A percentile compares a stretch with the other conserved stretches of the same genome.
These are phyloP conservation scores for Vanacampus margaritifer DNA, from an alignment of 2,113 vertebrate genomes.

Conservation along the genomic window DNA sequence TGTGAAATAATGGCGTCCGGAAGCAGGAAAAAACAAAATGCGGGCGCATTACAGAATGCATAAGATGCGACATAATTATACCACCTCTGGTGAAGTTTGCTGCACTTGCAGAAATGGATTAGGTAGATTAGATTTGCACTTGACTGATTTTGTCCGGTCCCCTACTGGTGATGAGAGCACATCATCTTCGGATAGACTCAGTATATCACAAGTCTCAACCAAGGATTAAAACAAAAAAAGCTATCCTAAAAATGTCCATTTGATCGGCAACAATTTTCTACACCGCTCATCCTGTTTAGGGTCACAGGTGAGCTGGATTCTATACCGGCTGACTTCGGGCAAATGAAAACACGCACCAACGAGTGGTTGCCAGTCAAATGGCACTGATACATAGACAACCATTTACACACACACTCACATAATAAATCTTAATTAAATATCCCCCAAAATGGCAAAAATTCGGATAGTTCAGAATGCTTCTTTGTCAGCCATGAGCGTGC, in stretches of 20 bases:
- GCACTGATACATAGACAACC: no score
- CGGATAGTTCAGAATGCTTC: no score
- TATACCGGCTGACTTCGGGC: not conserved
- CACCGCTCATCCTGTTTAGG: not conserved
- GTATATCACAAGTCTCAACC: not conserved
- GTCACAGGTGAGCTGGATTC: not conserved
- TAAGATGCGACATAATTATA: slow-evolving; percentile 53
- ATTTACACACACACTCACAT: no score
- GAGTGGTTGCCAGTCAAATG: not conserved
- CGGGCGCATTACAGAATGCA: slow-evolving; percentile 21
- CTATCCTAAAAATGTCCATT: not conserved
- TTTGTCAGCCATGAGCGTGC: no score
- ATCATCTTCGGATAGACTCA: slow-evolving; percentile 35
- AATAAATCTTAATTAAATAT: no score
- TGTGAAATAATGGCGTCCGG: slow-evolving; percentile 48
- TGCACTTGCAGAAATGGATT: slow-evolving; percentile 59
- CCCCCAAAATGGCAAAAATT: no score
- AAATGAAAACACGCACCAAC: not conserved
- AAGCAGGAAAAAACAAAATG: slow-evolving; percentile 40
- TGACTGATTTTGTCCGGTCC: slow-evolving; percentile 60
- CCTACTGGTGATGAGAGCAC: slow-evolving; percentile 30
- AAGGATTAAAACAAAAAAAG: not conserved
- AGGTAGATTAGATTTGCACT: slow-evolving; percentile 68
- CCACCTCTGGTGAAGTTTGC: slow-evolving; percentile 45
- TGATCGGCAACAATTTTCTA: not conserved